Evolutionary conservation across 2,113 vertebrate genomes (phyloP), one percentile per base, ranked within the genome.

Genomic region (Passer domesticus): DNA sequence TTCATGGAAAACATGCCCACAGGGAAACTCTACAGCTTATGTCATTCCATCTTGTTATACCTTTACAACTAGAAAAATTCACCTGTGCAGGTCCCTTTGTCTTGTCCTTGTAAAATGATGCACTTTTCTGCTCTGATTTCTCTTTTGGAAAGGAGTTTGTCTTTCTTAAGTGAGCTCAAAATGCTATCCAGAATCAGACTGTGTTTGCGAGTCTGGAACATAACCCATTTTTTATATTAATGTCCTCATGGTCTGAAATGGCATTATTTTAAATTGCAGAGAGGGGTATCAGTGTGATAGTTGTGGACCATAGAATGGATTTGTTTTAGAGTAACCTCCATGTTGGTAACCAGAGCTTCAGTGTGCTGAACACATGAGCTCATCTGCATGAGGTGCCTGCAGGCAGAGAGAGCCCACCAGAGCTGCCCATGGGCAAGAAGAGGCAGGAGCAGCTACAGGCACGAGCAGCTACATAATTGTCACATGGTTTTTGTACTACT

Each of bases 401-500:
- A 13, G 3, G 3, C 9, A 3, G 16, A 15, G 43, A 59, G 47
- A 79, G 46, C 31, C 53, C 11, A 1, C 11, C 0, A 0, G 49
- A 66, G 68, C 46, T 74, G 35, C n/a, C 33, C 20, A 0, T 21
- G 19, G 7, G 44, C 39, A 30, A 20, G 23, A 66, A 4, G n/a
- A 73, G 58, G 31, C 70, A 76, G 25, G 15, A 76, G 30, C 56
- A 77, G 53, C 33, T 46, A 64, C 53, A 46, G 25, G 17, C 60
- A 55, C 0, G 0, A 83, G 22, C 47, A 81, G 50, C 0, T 0
- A 19, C 46, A 39, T 25, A 35, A 22, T 5, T 56, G 70, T 44
- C 5, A 0, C 7, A 0, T 7, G 1, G 3, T 78, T 82, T 79
- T n/a, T 27, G 49, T 85, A 68, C 44, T 35, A 9, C 13, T 69